Evolutionary conservation across 1,140 invertebrate species (phyloP).

Genomic region (Sitobion miscanthi): DNA sequence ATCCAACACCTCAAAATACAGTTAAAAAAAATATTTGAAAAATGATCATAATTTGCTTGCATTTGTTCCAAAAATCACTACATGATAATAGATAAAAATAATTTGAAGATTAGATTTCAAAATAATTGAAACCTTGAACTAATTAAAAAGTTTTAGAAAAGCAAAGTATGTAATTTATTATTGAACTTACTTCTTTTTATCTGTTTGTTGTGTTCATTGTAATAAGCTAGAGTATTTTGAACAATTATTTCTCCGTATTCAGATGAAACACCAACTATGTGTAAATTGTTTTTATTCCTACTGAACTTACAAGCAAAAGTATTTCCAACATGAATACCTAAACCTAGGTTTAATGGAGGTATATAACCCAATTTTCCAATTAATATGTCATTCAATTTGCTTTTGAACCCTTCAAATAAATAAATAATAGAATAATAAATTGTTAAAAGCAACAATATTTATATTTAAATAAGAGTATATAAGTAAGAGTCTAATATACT

Average conservation of each 20-base stretch:
- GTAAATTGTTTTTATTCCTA: slow-evolving; percentile 44
- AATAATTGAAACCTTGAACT: background rate
- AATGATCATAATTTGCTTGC: background rate
- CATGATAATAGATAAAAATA: background rate
- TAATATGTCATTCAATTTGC: background rate
- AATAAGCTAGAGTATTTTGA: background rate
- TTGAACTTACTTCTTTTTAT: background rate
- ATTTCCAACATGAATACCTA: background rate
- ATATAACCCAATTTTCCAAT: background rate
- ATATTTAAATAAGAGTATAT: background rate
- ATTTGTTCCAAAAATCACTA: background rate
- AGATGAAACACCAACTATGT: slow-evolving; percentile 4
- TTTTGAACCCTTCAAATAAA: background rate
- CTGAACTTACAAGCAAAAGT: slow-evolving; percentile 52
- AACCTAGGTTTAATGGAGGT: no score
- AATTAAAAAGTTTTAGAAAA: background rate
- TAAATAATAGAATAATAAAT: background rate
- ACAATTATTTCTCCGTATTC: slow-evolving; percentile 38
- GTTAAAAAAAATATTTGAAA: background rate
- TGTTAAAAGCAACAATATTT: background rate
- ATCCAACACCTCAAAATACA: background rate
- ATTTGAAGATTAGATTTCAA: background rate
- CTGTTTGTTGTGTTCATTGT: background rate
- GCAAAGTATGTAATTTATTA: background rate
- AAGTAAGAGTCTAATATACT: background rate